A percentile compares a stretch with the other conserved stretches of the same genome.
These are phyloP conservation scores for Bostrychus sinensis DNA, from an alignment of 2,113 vertebrate genomes.

Conservation along the genomic window DNA sequence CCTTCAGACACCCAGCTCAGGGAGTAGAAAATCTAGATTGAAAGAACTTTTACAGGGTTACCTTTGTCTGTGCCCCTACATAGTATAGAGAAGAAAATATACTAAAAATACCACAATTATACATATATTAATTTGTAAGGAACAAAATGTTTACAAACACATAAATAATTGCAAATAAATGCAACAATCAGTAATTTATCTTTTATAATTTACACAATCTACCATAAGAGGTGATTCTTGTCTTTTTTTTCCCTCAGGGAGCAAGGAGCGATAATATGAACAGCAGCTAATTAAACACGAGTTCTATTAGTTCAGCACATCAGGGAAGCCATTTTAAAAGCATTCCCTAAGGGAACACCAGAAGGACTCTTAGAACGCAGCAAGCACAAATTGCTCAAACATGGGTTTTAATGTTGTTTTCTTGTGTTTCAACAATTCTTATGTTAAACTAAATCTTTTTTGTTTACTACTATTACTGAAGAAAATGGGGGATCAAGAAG, in stretches of 20 bases:
- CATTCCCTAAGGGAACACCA: conserved; percentile 60
- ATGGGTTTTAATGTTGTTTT: conserved; percentile 13
- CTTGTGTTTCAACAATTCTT: conserved; percentile 4
- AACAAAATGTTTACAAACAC: too few species aligned
- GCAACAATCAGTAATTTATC: neutral
- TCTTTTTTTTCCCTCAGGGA: conserved; percentile 63
- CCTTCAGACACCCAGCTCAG: conserved; percentile 48
- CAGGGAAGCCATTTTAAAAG: conserved; percentile 70
- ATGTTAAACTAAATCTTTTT: neutral
- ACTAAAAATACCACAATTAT: too few species aligned
- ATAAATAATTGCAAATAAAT: neutral
- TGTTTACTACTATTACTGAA: neutral
- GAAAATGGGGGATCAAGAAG: neutral
- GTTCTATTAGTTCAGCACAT: conserved; percentile 70
- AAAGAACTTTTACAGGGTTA: conserved; percentile 43
- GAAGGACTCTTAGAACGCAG: too few species aligned
- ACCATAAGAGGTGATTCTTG: conserved; percentile 35
- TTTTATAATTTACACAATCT: neutral
- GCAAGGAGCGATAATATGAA: conserved; percentile 72
- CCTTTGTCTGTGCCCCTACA: conserved; percentile 23
- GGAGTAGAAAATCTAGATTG: conserved; percentile 54
- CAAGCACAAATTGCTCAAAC: conserved; percentile 38
- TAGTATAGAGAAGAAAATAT: neutral
- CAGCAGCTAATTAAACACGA: conserved; percentile 77
- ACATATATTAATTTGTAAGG: too few species aligned